A percentile compares a stretch with the other conserved stretches of the same genome.
phyloP scores from a whole-genome alignment of 2,113 vertebrate species.

The Promerops cafer region DNA sequence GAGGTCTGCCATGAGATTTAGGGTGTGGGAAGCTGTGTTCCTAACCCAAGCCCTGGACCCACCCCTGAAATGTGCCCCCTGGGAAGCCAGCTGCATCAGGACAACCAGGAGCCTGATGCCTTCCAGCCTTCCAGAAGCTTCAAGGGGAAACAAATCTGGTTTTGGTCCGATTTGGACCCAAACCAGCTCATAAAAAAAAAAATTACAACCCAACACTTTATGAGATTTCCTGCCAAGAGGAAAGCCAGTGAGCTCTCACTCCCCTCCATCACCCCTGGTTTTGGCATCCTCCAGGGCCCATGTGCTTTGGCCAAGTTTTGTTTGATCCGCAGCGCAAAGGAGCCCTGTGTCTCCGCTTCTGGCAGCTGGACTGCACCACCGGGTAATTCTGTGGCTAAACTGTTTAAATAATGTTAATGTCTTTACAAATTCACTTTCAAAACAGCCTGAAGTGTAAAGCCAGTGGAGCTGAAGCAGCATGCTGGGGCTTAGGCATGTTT shows the following conservation, averaged over 20 bases:
- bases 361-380: slow-evolving; percentile 32
- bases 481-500: slow-evolving; percentile 45
- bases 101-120: neutral
- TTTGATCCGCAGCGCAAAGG: neutral
- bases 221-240: neutral
- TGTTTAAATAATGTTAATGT: slow-evolving; percentile 62
- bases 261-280: neutral
- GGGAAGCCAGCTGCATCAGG: neutral
- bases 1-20: neutral
- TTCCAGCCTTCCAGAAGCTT: neutral
- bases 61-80: neutral
- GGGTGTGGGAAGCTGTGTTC: rapidly evolving
- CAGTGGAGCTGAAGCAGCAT: neutral
- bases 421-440: slow-evolving; percentile 57
- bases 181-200: neutral
- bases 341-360: neutral
- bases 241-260: neutral
- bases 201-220: neutral
- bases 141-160: neutral
- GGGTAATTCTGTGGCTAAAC: slow-evolving; percentile 48
- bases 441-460: slow-evolving; percentile 48
- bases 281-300: neutral
- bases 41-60: neutral
- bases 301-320: neutral
- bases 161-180: neutral